Base-by-base conservation (phyloP, 1,140 invertebrate genomes). In the Eriocheir sinensis region DNA sequence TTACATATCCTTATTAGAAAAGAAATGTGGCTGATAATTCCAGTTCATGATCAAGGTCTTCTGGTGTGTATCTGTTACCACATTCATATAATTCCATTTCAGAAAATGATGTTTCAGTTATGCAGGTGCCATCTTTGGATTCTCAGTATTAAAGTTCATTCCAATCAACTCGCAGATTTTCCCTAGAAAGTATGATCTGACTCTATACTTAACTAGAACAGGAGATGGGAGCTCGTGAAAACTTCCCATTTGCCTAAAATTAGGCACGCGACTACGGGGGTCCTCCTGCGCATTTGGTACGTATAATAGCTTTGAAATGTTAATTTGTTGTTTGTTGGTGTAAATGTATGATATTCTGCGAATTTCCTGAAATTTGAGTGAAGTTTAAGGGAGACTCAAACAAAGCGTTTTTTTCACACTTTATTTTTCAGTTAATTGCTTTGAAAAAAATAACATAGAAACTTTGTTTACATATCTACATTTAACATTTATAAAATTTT, bases 161-260 rank as follows among this genome's bases (percentile, higher is more conserved):
- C 60, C 60, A 15, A 72, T n/a, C 60, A 72, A n/a, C 60, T n/a
- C 60, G n/a, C 60, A 15, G 60, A 15, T 72, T 72, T 72, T 72
- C 12, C n/a, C 60, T 15, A 15, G 60, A 72, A 72, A n/a, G 60
- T 72, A 72, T 72, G 60, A 72, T 72, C 60, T 72, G n/a, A 72
- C 60, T 72, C n/a, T n/a, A n/a, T n/a, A n/a, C n/a, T 72, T 72
- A 72, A 72, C 60, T 72, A n/a, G 60, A n/a, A 72, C n/a, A 72
- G 60, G 60, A 72, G 60, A 72, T 72, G 60, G 60, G n/a, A 15
- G 60, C 60, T 72, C 60, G 12, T 72, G n/a, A 72, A 15, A 15
- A 72, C n/a, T n/a, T 72, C 60, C 60, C 60, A 15, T 72, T 72
- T 72, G 60, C 60, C n/a, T 72, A 72, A n/a, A n/a, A n/a, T n/a